Evolutionary conservation across 2,888 invertebrate species (phyloP), one percentile per base, ranked within the genome.

Genomic region (Scotopteryx bipunctaria): DNA sequence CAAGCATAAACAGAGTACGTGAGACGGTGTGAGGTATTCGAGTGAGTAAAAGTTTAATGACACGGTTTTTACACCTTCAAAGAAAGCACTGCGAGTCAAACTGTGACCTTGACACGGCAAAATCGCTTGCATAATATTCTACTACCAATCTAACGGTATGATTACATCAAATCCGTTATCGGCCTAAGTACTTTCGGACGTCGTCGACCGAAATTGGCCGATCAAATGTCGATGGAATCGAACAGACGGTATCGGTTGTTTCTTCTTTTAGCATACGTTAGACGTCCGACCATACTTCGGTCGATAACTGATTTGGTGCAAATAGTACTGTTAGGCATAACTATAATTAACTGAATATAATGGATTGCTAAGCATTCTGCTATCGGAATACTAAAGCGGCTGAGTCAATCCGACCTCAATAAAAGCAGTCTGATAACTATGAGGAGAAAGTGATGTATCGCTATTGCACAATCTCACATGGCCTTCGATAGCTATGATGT

Each of bases 361-460:
- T 69, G 59, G 67, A 71, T 76, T 76, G 78, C 72, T 73, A 67
- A 69, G 71, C 64, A 35, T 49, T 59, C 59, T 76, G 73, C 78
- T 77, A 81, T 81, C 75, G 66, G 81, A 79, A 83, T 83, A 76
- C 77, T 74, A 75, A 80, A 82, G 71, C 69, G 72, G 68, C 74
- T 81, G 85, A 83, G 72, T 81, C 79, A 78, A 82, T 70, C 61
- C 57, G 64, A 63, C 73, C 83, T 81, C 73, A 80, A 82, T 85
- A 81, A 76, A 71, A 70, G 36, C 32, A 71, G 70, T 66, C 73
- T 74, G 76, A 80, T 83, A 78, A 69, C 79, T 44, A 46, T 76
- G 69, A 72, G 76, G 86, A 86, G 88, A 88, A 88, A 88, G 88
- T 86, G 85, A 86, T 83, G 83, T 77, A 81, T 86, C 69, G 78